Percentiles rank a stretch among this genome's conserved stretches.
Evolutionary conservation across 2,113 vertebrate species (phyloP).

Genomic region (Leptobrachium leishanense): DNA sequence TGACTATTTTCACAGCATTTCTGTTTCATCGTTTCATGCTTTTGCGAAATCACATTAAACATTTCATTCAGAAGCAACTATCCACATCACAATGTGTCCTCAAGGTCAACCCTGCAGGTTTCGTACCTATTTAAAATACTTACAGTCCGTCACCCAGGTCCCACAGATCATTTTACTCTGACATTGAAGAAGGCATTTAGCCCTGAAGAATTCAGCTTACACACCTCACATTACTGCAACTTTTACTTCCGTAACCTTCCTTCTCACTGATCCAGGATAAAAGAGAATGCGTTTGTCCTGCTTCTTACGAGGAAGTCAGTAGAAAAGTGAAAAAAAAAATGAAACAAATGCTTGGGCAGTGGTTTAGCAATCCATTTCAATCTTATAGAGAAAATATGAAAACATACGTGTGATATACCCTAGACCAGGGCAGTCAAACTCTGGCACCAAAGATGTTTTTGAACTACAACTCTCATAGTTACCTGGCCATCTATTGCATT

Average conservation of each 20-base stretch:
- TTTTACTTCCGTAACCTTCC: conserved; percentile 16
- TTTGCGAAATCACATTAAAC: not conserved
- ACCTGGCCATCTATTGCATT: too few relatives aligned
- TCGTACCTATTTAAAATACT: not conserved
- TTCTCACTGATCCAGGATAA: conserved; percentile 7
- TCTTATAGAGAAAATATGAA: too few relatives aligned
- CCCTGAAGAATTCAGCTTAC: conserved; percentile 22
- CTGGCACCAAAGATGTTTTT: too few relatives aligned
- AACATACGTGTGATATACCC: too few relatives aligned
- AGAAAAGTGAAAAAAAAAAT: conserved; percentile 1
- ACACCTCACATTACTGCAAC: conserved; percentile 3
- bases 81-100: not conserved
- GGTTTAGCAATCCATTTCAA: not conserved
- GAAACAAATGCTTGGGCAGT: conserved; percentile 4
- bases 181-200: conserved; percentile 29
- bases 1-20: not conserved
- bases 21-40: not conserved
- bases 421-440: too few relatives aligned
- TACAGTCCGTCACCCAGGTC: conserved; percentile 5
- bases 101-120: not conserved
- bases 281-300: not conserved
- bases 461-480: too few relatives aligned
- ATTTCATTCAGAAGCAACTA: not conserved
- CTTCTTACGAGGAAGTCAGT: conserved; percentile 9
- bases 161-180: conserved; percentile 3